phyloP scores from a whole-genome alignment of 92 coral and sea anemone species.

The Muricea muricata region DNA sequence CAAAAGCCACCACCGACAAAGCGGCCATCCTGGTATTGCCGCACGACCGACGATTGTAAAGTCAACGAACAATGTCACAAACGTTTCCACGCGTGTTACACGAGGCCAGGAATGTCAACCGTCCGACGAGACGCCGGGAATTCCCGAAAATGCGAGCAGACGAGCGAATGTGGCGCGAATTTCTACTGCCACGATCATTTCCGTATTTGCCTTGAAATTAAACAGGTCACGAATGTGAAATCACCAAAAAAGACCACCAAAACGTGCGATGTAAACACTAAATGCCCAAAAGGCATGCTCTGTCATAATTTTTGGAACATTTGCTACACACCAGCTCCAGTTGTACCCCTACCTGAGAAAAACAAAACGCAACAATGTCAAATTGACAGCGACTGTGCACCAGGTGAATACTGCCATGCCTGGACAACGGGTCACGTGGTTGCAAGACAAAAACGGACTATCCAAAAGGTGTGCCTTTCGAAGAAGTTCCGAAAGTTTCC shows the following conservation, averaged over 20 bases:
- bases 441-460: constrained; percentile 27
- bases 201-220: constrained; percentile 2
- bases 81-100: constrained; percentile 32
- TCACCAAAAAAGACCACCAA: neutral
- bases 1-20: neutral
- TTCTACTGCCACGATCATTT: constrained; percentile 36
- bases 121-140: constrained; percentile 12
- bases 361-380: constrained; percentile 18
- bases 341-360: neutral
- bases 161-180: constrained; percentile 7
- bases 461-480: constrained; percentile 22
- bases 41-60: constrained; percentile 4
- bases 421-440: neutral
- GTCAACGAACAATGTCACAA: constrained; percentile 23
- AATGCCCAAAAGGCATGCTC: constrained; percentile 10
- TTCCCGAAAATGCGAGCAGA: constrained; percentile 1
- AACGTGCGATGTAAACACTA: neutral
- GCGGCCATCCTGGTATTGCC: constrained; percentile 33
- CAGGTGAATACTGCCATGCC: constrained; percentile 1
- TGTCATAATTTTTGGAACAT: constrained; percentile 30
- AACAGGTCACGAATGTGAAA: neutral
- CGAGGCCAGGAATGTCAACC: constrained; percentile 4
- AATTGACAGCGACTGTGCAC: constrained; percentile 26
- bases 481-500: neutral
- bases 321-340: constrained; percentile 25